Conservation (phyloP, 2,113 vertebrate species). For the Clupea harengus region DNA sequence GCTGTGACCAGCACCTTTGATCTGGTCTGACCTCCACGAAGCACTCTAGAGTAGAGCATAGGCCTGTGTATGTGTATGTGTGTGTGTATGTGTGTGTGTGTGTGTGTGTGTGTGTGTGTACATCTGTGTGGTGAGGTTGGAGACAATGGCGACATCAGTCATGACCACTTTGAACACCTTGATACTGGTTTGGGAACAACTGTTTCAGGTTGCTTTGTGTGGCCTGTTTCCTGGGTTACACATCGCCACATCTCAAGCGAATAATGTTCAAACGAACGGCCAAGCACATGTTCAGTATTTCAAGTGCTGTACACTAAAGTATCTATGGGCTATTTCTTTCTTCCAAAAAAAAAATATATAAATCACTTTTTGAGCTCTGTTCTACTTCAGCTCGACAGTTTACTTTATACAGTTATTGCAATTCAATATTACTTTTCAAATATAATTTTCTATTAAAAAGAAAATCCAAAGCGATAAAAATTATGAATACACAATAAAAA, state of each 20-base stretch:
- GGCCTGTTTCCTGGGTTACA: conserved; percentile 52
- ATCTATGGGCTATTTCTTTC: neutral
- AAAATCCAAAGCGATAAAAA: neutral
- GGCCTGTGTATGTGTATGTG: conserved; percentile 58
- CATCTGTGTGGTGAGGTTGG: conserved; percentile 31
- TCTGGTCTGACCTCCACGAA: conserved; percentile 72
- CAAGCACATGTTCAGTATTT: neutral
- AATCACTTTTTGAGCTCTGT: neutral
- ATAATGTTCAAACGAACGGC: neutral
- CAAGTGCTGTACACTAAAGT: neutral
- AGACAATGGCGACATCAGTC: conserved; percentile 69
- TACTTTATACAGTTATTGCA: neutral
- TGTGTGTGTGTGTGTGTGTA: conserved; percentile 28
- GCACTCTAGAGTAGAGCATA: conserved; percentile 58
- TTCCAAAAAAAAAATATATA: no score
- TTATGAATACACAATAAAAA: neutral
- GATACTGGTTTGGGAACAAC: conserved; percentile 59
- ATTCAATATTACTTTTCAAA: neutral
- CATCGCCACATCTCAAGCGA: conserved; percentile 17
- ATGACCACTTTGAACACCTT: conserved; percentile 69
- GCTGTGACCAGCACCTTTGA: conserved; percentile 80
- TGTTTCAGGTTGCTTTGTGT: conserved; percentile 29
- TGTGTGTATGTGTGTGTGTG: conserved; percentile 27
- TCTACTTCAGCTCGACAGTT: neutral
- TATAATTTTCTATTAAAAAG: neutral